Base-by-base conservation (phyloP, 2,113 vertebrate genomes). In the Gallinago paraguaiae region DNA sequence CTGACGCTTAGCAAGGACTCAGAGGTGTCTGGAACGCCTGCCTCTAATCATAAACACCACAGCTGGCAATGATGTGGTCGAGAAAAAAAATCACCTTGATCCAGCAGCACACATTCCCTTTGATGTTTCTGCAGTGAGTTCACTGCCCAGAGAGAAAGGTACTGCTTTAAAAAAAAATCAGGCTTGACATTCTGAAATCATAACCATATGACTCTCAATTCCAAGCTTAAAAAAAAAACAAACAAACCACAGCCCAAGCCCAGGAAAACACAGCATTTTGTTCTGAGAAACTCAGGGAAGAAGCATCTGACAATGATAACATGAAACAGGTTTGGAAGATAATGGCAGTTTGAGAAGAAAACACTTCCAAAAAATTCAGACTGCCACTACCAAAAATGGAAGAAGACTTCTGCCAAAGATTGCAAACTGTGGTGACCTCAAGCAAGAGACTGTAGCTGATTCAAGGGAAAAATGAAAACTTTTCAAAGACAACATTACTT, bases 131-230 rank as follows among this genome's bases (percentile, higher is more conserved):
- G 98, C 97, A 98, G 97, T 76, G 97, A 98, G 98, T 98, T 98
- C 98, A 98, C 98, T 98, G 98, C 98, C 97, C 98, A 98, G 98
- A 99, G 98, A 99, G 98, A 98, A 99, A 98, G 98, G 98, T 98
- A 97, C 87, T 88, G 91, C 94, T 91, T 97, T 60, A 87, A 97
- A 95, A 97, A 98, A 98, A 98, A 98, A 98, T 98, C 95, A 98
- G 98, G 98, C 98, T 98, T 99, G 99, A 99, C 98, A 98, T 99
- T 98, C 98, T 98, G 96, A 98, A 99, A 99, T 99, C 98, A 99
- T 98, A 99, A 99, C 99, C 99, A 99, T 98, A 99, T 99, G 99
- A 99, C 98, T 98, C 96, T 97, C 98, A 98, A 98, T 98, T 99
- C 98, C 98, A 98, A 97, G 97, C 97, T 78, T 96, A 78, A 93